Base-by-base conservation (phyloP, 2,113 vertebrate genomes). In the Dissostichus mawsoni region DNA sequence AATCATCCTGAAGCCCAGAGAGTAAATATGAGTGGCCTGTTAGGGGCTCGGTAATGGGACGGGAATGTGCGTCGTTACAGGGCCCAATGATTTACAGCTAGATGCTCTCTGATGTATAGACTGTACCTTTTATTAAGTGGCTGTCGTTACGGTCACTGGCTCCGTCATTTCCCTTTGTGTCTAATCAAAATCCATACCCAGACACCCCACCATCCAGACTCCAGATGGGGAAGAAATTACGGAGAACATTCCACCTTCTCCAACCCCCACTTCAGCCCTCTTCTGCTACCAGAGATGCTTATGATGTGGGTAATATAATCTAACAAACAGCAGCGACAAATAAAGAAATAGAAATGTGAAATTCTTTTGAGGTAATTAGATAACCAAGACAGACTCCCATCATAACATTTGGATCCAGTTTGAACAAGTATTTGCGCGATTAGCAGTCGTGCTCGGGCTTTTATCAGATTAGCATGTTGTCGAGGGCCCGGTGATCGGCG, bases 11-110 rank as follows among this genome's bases (percentile, higher is more conserved):
- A 96, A 81, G 96, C 96, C 82, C 74, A 94, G 94, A 92, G 96
- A 93, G 96, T 96, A 96, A 97, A 96, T 95, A 96, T 95, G 95
- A 95, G 94, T 86, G 93, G 94, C 96, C 95, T 94, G 93, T 87
- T 87, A 80, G 93, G 93, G 93, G 94, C 93, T 87, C 84, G 86
- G 91, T 96, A 96, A 96, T 96, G 94, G 95, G 94, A 94, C 93
- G 80, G 95, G 95, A 95, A 95, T 92, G 95, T 95, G 91, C 92
- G 94, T 96, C 94, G 94, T 96, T 96, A 96, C 94, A 93, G 77
- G 94, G 89, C 93, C 87, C 76, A 93, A 94, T 94, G 96, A 96
- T 96, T 97, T 96, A 97, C 95, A 95, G 92, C 96, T 94, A 94
- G 94, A 95, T 93, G 95, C 94, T 90, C 86, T 94, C 95, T 96